Evolutionary conservation across 2,113 vertebrate species (phyloP).

Genomic region (Oryzias javanicus): DNA sequence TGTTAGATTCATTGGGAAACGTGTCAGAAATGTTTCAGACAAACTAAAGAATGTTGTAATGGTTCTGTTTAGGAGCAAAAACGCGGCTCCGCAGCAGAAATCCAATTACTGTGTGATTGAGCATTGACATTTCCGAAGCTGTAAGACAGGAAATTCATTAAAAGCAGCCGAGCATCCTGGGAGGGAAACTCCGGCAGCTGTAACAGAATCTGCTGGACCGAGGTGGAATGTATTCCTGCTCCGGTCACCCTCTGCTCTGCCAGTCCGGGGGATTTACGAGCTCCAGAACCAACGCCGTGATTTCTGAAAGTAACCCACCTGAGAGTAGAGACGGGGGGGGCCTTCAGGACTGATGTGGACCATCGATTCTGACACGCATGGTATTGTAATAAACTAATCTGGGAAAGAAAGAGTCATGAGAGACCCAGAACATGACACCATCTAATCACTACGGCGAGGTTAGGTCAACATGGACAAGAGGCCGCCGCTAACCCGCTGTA

Average conservation of each 20-base stretch:
- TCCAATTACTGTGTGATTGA: conserved; percentile 76
- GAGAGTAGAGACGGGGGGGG: conserved; percentile 24
- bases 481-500: conserved; percentile 3
- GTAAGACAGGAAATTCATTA: conserved; percentile 76
- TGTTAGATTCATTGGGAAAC: conserved; percentile 63
- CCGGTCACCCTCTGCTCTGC: conserved; percentile 53
- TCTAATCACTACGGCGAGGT: conserved; percentile 43
- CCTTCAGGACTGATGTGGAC: conserved; percentile 43
- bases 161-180: conserved; percentile 55
- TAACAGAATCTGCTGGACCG: conserved; percentile 53
- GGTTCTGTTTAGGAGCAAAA: conserved; percentile 48
- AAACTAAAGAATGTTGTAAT: conserved; percentile 73
- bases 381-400: conserved; percentile 61
- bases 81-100: conserved; percentile 64
- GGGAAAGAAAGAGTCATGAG: conserved; percentile 32
- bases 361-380: conserved; percentile 60
- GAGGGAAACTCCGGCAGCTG: conserved; percentile 54
- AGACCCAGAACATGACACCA: conserved; percentile 31
- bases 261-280: conserved; percentile 45
- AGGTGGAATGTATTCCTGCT: conserved; percentile 59
- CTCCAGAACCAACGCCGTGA: conserved; percentile 20
- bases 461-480: conserved; percentile 23
- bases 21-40: conserved; percentile 42
- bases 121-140: conserved; percentile 79
- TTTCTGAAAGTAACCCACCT: conserved; percentile 48